phyloP scores from a whole-genome alignment of 1,140 invertebrate species.

The Diplogasteroides magnus region DNA sequence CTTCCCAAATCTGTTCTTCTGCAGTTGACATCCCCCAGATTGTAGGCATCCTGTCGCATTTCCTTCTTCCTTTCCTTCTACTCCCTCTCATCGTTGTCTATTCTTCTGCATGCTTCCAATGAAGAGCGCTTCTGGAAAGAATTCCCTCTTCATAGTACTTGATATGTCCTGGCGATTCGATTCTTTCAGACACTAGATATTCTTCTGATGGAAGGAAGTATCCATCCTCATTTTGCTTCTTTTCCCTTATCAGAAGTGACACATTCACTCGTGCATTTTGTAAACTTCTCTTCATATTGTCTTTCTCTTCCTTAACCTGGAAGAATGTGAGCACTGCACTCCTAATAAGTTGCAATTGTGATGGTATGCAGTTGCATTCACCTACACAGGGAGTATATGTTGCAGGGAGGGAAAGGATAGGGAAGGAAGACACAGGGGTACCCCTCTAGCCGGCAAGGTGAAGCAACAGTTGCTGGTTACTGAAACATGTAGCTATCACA shows the following conservation, averaged over 20 bases:
- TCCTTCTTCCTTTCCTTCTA: background rate
- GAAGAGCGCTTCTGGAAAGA: too few relatives aligned
- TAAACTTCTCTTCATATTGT: background rate
- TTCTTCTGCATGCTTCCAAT: too few relatives aligned
- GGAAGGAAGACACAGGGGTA: too few relatives aligned
- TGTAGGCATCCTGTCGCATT: conserved; percentile 1
- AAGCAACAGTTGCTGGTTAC: too few relatives aligned
- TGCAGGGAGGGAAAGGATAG: too few relatives aligned
- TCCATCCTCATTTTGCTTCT: conserved; percentile 74
- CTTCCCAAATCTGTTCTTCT: conserved; percentile 6
- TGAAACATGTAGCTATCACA: conserved; percentile 14
- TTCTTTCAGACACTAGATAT: background rate
- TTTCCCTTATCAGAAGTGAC: conserved; percentile 73
- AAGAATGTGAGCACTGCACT: conserved; percentile 2
- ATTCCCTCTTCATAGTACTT: too few relatives aligned
- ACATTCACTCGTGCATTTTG: conserved; percentile 46
- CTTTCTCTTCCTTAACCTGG: background rate
- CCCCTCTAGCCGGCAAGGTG: too few relatives aligned
- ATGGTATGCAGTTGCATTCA: too few relatives aligned
- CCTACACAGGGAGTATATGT: too few relatives aligned
- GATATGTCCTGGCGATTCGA: background rate
- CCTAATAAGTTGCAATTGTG: background rate
- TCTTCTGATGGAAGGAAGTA: conserved; percentile 63
- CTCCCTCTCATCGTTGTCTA: too few relatives aligned
- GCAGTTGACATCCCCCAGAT: background rate